phyloP scores from a whole-genome alignment of 2,113 vertebrate genomes.

The Corythaeola cristata region DNA sequence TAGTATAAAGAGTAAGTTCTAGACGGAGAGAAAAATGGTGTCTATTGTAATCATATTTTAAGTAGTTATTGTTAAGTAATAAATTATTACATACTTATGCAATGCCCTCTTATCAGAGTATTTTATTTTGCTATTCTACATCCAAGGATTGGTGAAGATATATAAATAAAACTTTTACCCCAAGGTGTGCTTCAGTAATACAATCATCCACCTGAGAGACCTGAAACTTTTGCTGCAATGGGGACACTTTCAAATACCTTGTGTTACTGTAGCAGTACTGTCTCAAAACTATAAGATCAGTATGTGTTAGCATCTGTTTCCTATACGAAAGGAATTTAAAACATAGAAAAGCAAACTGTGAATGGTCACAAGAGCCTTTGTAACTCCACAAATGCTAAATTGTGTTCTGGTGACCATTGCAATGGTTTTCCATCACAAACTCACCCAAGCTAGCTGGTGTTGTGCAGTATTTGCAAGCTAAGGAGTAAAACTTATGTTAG shows the following conservation, averaged over 20 bases:
- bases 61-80: neutral
- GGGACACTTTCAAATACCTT: neutral
- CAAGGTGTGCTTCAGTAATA: neutral
- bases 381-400: neutral
- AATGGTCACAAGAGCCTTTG: neutral
- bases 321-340: neutral
- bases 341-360: neutral
- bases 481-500: neutral
- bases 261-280: neutral
- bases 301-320: neutral
- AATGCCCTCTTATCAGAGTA: neutral
- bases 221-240: neutral
- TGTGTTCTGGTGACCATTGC: neutral
- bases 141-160: neutral
- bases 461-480: neutral
- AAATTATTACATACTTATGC: neutral
- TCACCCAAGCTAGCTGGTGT: neutral
- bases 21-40: neutral
- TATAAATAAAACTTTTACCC: neutral
- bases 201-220: neutral
- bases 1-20: neutral
- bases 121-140: neutral
- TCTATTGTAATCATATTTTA: neutral
- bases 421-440: neutral
- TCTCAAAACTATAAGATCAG: neutral